Conservation (phyloP, 2,888 invertebrate genomes). For the Leptinotarsa haldemani region DNA sequence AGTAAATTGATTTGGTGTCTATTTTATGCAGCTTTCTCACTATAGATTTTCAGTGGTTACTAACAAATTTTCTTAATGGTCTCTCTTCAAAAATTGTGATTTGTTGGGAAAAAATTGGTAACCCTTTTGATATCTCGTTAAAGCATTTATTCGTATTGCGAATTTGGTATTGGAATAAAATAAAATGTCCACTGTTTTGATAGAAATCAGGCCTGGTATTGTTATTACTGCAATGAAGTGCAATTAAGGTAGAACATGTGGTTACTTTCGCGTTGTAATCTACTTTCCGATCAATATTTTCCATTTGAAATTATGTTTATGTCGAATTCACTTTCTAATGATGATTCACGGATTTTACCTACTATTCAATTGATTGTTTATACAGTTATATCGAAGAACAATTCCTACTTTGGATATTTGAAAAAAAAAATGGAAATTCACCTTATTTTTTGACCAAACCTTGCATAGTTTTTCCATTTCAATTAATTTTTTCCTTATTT, state of each 20-base stretch:
- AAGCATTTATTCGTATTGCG: neutral
- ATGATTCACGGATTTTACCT: neutral
- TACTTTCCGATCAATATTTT: neutral
- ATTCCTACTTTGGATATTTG: no score
- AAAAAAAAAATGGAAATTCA: no score
- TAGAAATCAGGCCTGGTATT: conserved; percentile 8
- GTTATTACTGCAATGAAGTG: neutral
- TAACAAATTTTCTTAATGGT: no score
- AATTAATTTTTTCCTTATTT: no score
- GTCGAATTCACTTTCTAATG: conserved; percentile 5
- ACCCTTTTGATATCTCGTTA: no score
- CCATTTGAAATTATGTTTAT: conserved; percentile 10
- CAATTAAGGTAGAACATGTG: conserved; percentile 6
- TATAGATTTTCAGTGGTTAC: no score
- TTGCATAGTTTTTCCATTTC: no score
- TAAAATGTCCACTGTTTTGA: neutral
- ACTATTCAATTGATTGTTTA: neutral
- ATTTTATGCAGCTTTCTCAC: no score
- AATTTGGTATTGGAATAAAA: neutral
- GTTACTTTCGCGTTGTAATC: neutral
- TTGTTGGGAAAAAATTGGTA: no score
- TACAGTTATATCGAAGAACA: neutral
- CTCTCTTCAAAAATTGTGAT: no score
- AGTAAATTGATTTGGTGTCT: no score
- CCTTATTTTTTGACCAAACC: no score